A percentile compares a stretch with the other conserved stretches of the same genome.
Evolutionary conservation across 2,888 invertebrate genomes (phyloP).

Genomic region (Caenorhabditis wallacei): DNA sequence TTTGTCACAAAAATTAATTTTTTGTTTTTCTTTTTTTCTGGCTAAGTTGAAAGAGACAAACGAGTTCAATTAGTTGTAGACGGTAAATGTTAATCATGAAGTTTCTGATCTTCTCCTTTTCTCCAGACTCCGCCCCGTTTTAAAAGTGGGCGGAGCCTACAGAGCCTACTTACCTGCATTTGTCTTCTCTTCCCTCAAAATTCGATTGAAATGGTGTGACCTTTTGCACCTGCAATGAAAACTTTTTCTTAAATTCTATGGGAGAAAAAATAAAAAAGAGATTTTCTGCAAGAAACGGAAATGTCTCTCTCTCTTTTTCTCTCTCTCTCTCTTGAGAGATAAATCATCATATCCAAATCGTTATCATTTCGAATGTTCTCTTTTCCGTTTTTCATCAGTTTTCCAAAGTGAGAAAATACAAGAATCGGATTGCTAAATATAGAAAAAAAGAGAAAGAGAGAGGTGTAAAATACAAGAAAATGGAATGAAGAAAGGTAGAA

Average conservation of each 20-base stretch:
- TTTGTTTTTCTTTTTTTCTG: too few relatives aligned
- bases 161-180: too few relatives aligned
- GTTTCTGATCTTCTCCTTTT: too few relatives aligned
- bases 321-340: neutral
- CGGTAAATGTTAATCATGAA: too few relatives aligned
- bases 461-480: neutral
- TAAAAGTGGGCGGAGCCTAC: too few relatives aligned
- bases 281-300: neutral
- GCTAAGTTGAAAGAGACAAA: too few relatives aligned
- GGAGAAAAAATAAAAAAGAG: neutral
- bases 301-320: too few relatives aligned
- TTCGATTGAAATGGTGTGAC: too few relatives aligned
- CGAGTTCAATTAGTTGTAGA: too few relatives aligned
- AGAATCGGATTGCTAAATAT: neutral
- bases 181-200: too few relatives aligned
- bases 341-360: neutral
- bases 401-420: conserved; percentile 10
- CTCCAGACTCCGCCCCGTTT: too few relatives aligned
- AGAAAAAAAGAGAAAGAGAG: conserved; percentile 11
- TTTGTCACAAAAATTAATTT: too few relatives aligned
- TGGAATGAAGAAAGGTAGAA: neutral
- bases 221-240: neutral
- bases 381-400: neutral
- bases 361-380: neutral
- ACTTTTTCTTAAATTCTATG: neutral